Conservation (phyloP, 2,113 vertebrate species). For the Elaphurus davidianus region DNA sequence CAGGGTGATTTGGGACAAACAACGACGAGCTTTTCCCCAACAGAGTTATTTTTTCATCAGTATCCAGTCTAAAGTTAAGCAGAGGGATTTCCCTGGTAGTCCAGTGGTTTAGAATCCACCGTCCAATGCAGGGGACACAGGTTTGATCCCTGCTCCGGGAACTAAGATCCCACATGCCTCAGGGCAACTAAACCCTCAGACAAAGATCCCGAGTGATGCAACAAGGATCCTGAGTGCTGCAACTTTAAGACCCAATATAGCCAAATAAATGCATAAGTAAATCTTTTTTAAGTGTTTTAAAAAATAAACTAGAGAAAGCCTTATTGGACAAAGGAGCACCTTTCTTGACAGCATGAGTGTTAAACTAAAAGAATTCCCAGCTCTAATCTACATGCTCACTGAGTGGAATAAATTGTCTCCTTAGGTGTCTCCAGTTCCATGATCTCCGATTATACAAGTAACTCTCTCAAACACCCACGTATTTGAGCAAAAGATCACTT, state of each 20-base stretch:
- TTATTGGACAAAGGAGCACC: not conserved
- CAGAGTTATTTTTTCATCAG: not conserved
- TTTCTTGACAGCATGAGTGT: not conserved
- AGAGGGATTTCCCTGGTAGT: not conserved
- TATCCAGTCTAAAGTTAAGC: not conserved
- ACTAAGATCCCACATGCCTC: not conserved
- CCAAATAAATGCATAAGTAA: not conserved
- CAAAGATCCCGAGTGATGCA: accelerated
- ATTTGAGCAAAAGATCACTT: not conserved
- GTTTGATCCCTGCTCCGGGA: not conserved
- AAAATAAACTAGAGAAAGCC: not conserved
- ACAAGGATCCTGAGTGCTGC: not conserved
- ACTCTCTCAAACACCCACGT: not conserved
- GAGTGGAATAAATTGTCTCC: not conserved
- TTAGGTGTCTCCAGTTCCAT: not conserved
- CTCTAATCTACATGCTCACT: not conserved
- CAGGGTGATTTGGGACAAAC: not conserved
- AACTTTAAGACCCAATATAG: not conserved
- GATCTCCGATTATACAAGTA: not conserved
- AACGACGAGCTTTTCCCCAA: not conserved
- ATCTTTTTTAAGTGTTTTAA: not conserved
- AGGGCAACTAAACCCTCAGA: not conserved
- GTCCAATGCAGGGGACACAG: not conserved
- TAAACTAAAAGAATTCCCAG: not conserved
- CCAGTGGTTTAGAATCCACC: not conserved